phyloP scores from a whole-genome alignment of 2,113 vertebrate species.

The Passerina amoena region DNA sequence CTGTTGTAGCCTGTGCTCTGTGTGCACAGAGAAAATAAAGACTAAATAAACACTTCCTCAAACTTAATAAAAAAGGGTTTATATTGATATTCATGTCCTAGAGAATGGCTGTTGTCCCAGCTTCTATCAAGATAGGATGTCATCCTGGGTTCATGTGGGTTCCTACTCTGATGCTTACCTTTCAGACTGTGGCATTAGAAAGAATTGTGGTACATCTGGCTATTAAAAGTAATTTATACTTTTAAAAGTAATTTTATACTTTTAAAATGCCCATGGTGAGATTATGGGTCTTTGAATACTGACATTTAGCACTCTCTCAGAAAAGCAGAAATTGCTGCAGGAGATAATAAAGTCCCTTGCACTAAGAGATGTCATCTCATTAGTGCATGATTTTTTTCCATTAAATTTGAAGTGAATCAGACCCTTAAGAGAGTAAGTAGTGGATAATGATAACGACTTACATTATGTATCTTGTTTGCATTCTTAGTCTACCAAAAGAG shows the following conservation, averaged over 20 bases:
- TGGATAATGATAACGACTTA: background rate
- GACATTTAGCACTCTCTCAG: background rate
- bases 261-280: background rate
- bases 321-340: background rate
- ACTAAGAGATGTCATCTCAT: background rate
- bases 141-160: background rate
- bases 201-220: background rate
- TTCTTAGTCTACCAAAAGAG: background rate
- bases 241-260: background rate
- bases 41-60: background rate
- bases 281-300: background rate
- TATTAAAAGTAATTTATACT: background rate
- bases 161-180: background rate
- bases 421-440: background rate
- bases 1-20: background rate
- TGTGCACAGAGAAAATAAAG: background rate
- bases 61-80: background rate
- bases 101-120: background rate
- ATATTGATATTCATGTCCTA: background rate
- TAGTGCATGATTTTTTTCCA: background rate
- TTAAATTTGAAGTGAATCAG: constrained; percentile 47
- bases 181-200: background rate
- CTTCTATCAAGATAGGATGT: background rate
- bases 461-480: background rate
- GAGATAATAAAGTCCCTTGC: background rate